A percentile compares a stretch with the other conserved stretches of the same genome.
phyloP scores from a whole-genome alignment of 2,797 vertebrate genomes.

The Martes flavigula region DNA sequence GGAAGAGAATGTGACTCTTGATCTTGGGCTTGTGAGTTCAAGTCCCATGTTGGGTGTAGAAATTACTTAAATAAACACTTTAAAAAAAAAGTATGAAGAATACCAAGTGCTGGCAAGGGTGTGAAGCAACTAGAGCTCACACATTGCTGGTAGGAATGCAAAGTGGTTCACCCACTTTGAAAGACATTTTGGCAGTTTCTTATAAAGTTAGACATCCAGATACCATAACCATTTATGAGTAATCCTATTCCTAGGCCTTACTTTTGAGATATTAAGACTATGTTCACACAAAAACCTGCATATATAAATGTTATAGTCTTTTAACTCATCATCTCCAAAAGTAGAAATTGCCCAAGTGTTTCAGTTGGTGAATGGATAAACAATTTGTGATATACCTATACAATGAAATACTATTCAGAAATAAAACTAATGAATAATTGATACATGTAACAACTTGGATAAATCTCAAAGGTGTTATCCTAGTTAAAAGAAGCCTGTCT shows the following conservation, averaged over 20 bases:
- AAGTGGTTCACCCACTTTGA: neutral
- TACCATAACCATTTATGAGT: neutral
- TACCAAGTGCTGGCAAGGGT: neutral
- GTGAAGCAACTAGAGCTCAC: neutral
- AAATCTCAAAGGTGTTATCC: neutral
- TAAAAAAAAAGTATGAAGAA: neutral
- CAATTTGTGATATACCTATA: neutral
- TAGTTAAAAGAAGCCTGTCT: neutral
- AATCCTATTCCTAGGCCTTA: neutral
- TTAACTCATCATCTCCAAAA: neutral
- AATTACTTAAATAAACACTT: neutral
- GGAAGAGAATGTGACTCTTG: neutral
- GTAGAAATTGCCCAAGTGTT: neutral
- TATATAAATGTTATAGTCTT: neutral
- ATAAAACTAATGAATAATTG: neutral
- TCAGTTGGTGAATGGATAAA: neutral
- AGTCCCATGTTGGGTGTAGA: neutral
- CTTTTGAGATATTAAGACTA: constrained; percentile 14
- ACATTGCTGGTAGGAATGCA: neutral
- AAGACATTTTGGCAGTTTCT: constrained; percentile 2
- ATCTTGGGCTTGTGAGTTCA: neutral
- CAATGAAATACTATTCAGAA: neutral
- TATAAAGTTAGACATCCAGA: neutral
- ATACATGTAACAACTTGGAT: neutral
- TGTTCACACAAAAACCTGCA: neutral